A percentile compares a stretch with the other conserved stretches of the same genome.
Evolutionary conservation across 2,888 invertebrate species (phyloP).

Genomic region (Gymnosoma rotundatum): DNA sequence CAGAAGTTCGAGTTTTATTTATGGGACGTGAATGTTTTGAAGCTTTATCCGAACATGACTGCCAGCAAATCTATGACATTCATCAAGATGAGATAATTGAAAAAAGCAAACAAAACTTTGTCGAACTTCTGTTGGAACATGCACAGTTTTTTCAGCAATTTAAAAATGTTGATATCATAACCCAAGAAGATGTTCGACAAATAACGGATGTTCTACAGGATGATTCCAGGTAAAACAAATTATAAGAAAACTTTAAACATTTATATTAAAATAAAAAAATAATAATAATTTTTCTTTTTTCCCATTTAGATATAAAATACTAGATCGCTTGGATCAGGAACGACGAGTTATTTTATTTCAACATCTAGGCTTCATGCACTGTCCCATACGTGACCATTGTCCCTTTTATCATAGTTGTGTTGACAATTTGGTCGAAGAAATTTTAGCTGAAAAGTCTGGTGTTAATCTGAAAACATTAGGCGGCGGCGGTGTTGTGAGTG

Average conservation of each 20-base stretch:
- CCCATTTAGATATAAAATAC: slow-evolving; percentile 90
- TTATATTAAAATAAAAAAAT: too few species aligned
- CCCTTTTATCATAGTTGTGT: slow-evolving; percentile 93
- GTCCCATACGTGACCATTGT: slow-evolving; percentile 96
- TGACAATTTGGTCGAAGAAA: slow-evolving; percentile 88
- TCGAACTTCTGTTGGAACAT: slow-evolving; percentile 95
- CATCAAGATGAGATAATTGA: slow-evolving; percentile 95
- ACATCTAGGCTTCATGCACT: slow-evolving; percentile 97
- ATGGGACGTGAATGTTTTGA: slow-evolving; percentile 98
- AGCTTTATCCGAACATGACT: slow-evolving; percentile 93
- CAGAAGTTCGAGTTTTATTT: slow-evolving; percentile 94
- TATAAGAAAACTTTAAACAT: too few species aligned
- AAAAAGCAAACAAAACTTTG: slow-evolving; percentile 94
- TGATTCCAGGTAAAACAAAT: slow-evolving; percentile 88
- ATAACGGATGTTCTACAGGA: slow-evolving; percentile 95
- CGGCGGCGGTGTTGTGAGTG: slow-evolving; percentile 56
- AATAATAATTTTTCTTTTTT: background rate
- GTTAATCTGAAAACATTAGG: slow-evolving; percentile 84
- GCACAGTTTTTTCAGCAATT: slow-evolving; percentile 96
- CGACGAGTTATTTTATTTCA: slow-evolving; percentile 96
- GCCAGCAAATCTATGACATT: slow-evolving; percentile 95
- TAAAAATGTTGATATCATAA: slow-evolving; percentile 94
- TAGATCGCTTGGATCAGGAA: slow-evolving; percentile 97
- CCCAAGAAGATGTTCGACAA: slow-evolving; percentile 96
- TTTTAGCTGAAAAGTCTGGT: slow-evolving; percentile 80